Conservation (phyloP, 2,888 invertebrate genomes). For the Nowickia ferox region DNA sequence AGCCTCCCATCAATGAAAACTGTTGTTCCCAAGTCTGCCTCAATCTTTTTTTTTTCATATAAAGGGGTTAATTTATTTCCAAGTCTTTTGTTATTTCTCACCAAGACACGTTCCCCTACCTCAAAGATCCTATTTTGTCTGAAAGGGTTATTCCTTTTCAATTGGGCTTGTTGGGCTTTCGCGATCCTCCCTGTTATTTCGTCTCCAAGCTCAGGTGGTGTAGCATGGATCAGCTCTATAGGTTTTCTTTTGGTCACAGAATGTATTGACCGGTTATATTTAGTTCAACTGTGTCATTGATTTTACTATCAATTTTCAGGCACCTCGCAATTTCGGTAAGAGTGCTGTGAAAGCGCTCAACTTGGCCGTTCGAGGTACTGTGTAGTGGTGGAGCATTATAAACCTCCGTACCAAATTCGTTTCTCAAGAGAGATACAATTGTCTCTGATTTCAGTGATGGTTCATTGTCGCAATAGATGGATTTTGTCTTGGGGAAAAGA, state of each 20-base stretch:
- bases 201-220: background rate
- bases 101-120: constrained; percentile 13
- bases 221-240: constrained; percentile 31
- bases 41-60: background rate
- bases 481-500: too few species aligned
- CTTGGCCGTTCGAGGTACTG: too few species aligned
- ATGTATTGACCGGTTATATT: constrained; percentile 64
- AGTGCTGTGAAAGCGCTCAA: too few species aligned
- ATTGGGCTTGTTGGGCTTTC: constrained; percentile 22
- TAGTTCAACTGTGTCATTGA: constrained; percentile 16
- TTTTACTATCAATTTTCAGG: too few species aligned
- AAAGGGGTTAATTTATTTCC: constrained; percentile 30
- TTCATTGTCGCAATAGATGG: too few species aligned
- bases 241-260: constrained; percentile 62
- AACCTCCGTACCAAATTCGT: too few species aligned
- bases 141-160: constrained; percentile 10
- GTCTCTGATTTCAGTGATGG: too few species aligned
- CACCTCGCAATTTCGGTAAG: too few species aligned
- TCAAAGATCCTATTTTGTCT: constrained; percentile 31
- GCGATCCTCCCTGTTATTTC: constrained; percentile 56
- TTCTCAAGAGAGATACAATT: too few species aligned
- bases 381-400: too few species aligned
- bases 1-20: background rate
- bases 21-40: constrained; percentile 29
- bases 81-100: constrained; percentile 38